Base-by-base conservation (phyloP, 1,140 invertebrate species). In the Macrosteles quadrilineatus region DNA sequence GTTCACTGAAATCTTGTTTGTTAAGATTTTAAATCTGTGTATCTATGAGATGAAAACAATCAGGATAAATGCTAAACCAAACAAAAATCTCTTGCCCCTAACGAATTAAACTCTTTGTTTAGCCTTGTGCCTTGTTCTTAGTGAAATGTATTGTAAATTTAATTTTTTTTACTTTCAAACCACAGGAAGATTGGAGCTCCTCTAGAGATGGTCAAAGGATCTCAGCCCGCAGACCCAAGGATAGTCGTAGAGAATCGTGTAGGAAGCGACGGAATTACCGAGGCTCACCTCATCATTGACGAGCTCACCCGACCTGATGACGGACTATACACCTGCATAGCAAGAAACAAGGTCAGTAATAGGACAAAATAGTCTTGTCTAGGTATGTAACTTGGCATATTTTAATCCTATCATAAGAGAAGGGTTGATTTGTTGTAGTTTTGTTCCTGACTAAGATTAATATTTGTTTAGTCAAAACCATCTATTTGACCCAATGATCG, bases 311-410 rank as follows among this genome's bases (percentile, higher is more conserved):
- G 90, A 43, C 82, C 83, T 0, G 91, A 97, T 79, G 94, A 96
- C 81, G 95, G 94, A 0, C 79, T 96, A 0, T 97, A 97, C 79
- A 92, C 90, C 75, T 97, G 95, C 76, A 86, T 92, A 40, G 94
- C 93, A 0, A 82, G 84, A 68, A 97, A 96, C 75, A 85, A 87
- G 73, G 78, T 78, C 71, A 43, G n/a, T 63, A 3, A 29, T 27
- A 23, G 3, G 29, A 27, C n/a, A n/a, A n/a, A n/a, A n/a, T n/a
- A n/a, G n/a, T n/a, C n/a, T n/a, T n/a, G n/a, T n/a, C n/a, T n/a
- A n/a, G n/a, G n/a, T n/a, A n/a, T n/a, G n/a, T n/a, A n/a, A n/a
- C n/a, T n/a, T n/a, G n/a, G n/a, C n/a, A n/a, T n/a, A n/a, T n/a
- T n/a, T n/a, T n/a, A n/a, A n/a, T n/a, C n/a, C n/a, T n/a, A n/a